phyloP scores from a whole-genome alignment of 2,113 vertebrate species.

The Trichomycterus rosablanca region DNA sequence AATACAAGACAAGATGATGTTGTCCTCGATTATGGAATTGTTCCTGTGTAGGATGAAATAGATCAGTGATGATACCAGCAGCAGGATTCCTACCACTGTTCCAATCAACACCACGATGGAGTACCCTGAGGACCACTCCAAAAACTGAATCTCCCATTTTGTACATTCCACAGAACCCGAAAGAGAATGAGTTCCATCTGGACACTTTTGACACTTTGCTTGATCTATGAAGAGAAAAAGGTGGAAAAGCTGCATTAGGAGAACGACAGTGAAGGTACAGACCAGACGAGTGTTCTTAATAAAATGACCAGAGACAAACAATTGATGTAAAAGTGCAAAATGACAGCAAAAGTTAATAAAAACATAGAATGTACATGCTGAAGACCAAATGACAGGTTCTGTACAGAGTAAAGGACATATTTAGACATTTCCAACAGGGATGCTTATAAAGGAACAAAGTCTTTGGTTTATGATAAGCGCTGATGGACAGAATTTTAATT shows the following conservation, averaged over 20 bases:
- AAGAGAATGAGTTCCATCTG: constrained; percentile 46
- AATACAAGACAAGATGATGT: constrained; percentile 52
- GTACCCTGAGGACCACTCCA: constrained; percentile 50
- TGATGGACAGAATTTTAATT: too few relatives aligned
- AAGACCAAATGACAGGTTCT: too few relatives aligned
- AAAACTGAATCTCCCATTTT: constrained; percentile 32
- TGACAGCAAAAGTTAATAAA: not conserved
- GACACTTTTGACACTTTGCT: constrained; percentile 49
- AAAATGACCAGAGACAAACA: too few relatives aligned
- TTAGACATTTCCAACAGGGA: too few relatives aligned
- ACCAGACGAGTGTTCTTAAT: too few relatives aligned
- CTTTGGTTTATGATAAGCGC: too few relatives aligned
- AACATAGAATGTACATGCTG: not conserved
- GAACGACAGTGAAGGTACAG: too few relatives aligned
- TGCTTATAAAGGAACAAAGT: too few relatives aligned
- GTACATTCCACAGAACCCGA: constrained; percentile 36
- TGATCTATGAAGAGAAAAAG: constrained; percentile 49
- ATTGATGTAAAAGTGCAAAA: too few relatives aligned
- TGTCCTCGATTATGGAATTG: constrained; percentile 47
- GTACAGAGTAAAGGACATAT: too few relatives aligned
- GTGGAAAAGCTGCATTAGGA: not conserved
- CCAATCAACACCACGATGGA: constrained; percentile 50
- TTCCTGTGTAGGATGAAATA: constrained; percentile 25
- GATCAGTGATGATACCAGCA: constrained; percentile 38
- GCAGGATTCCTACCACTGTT: constrained; percentile 45